A percentile compares a stretch with the other conserved stretches of the same genome.
phyloP scores from a whole-genome alignment of 37 sponge, comb jelly and placozoan genomes.

The Spongia lamella region DNA sequence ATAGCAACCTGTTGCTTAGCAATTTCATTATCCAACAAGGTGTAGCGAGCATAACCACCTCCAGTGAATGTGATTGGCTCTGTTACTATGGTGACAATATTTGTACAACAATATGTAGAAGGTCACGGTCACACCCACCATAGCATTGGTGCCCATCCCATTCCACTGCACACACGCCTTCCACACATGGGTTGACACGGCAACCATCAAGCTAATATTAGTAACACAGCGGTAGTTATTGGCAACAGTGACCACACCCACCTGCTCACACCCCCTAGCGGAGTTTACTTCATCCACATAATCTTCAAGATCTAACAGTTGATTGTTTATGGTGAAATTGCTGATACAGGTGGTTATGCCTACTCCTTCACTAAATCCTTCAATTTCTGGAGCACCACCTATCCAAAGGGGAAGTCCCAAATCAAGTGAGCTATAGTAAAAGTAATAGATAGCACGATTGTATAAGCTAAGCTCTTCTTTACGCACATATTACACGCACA shows the following conservation, averaged over 20 bases:
- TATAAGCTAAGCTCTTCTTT: no score
- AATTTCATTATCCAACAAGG: background rate
- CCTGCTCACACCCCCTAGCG: slow-evolving; percentile 41
- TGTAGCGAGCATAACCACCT: slow-evolving; percentile 33
- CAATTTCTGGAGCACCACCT: slow-evolving; percentile 45
- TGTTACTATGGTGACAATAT: slow-evolving; percentile 18
- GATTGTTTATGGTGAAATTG: slow-evolving; percentile 12
- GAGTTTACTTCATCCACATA: slow-evolving; percentile 25
- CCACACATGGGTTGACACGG: slow-evolving; percentile 13
- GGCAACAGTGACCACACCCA: background rate
- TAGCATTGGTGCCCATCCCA: slow-evolving; percentile 11
- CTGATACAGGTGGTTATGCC: slow-evolving; percentile 62
- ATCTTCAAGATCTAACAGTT: slow-evolving; percentile 30
- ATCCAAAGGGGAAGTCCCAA: slow-evolving; percentile 73
- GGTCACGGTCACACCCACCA: no score
- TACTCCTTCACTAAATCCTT: background rate
- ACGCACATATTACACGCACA: background rate
- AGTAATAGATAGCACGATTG: no score
- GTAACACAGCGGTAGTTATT: no score
- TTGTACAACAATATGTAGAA: no score
- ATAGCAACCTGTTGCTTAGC: no score
- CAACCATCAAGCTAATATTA: slow-evolving; percentile 12
- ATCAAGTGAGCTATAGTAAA: slow-evolving; percentile 35
- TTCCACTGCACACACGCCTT: slow-evolving; percentile 23
- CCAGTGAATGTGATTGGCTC: slow-evolving; percentile 43